Evolutionary conservation across 2,113 vertebrate genomes (phyloP), one percentile per base, ranked within the genome.

Genomic region (Polypterus bichir): DNA sequence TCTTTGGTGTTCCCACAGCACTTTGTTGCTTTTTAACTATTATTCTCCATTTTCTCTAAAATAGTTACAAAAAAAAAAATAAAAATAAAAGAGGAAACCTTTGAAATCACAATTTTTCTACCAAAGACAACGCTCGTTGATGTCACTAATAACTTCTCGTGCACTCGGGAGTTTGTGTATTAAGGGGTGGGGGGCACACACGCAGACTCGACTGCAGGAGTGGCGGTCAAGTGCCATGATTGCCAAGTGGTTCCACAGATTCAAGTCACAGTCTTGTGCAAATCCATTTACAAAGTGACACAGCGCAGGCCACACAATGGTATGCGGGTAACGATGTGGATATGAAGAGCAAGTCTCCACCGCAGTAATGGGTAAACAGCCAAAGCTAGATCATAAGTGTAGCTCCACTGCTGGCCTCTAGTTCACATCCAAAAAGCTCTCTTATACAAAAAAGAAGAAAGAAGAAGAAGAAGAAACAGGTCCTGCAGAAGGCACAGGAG

Each of bases 1-100:
- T 76, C 70, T 76, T 76, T 74, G 75, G 75, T 71, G 69, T 71
- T 65, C 63, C 67, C 67, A 65, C 60, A 68, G 63, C 60, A 59
- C 60, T 67, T 63, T 48, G 61, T 67, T 67, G 58, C 52, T 63
- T 47, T 62, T 65, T 52, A 47, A 65, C 56, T 60, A 60, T 60
- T 64, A 68, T 62, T 65, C 63, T 65, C 63, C 60, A 65, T 62
- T 57, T 51, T 54, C 62, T 68, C 60, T 62, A 68, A 68, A 66
- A 66, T 62, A 62, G 60, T 58, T 66, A 62, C 60, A 66, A 66
- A 66, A 57, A 51, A 51, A 51, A 52, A 52, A 52, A 52, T 8
- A 10, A 8, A 8, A 52, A 52, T 58, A 66, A 62, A 45, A 60
- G 59, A 59, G 46, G 62, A 57, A 64, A 56, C 46, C 56, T 49